These are phyloP conservation scores for Ascidia mentula DNA, from an alignment of 23 tunicate genomes.

Conservation along the genomic window DNA sequence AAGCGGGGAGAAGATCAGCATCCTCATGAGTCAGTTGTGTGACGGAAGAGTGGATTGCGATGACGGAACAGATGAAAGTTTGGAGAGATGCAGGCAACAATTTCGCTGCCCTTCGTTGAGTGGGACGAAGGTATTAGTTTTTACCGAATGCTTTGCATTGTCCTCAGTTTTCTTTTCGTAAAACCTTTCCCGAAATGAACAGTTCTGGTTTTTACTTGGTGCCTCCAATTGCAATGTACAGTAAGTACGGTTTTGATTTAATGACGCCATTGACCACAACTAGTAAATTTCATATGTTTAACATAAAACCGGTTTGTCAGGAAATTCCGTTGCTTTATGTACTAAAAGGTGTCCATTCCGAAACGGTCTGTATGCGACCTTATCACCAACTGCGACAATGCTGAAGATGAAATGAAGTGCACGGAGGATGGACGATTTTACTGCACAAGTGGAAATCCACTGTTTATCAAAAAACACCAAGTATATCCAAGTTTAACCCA, in stretches of 20 bases:
- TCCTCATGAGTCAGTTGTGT: neutral
- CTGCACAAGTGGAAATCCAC: neutral
- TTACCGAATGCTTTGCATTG: too few species aligned
- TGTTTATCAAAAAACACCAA: neutral
- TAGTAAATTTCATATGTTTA: too few species aligned
- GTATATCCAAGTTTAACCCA: neutral
- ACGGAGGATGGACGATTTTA: neutral
- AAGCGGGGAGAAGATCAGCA: neutral
- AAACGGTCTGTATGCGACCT: constrained; percentile 3
- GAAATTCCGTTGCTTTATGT: too few species aligned
- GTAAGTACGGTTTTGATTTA: too few species aligned
- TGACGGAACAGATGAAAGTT: neutral
- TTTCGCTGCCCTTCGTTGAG: neutral
- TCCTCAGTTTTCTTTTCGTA: too few species aligned
- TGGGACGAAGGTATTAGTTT: neutral
- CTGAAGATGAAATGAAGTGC: constrained; percentile 6
- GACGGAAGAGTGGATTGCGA: neutral
- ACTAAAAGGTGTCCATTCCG: too few species aligned
- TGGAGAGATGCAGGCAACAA: neutral
- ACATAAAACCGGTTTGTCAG: too few species aligned
- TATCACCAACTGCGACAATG: neutral
- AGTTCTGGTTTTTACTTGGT: too few species aligned
- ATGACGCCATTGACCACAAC: too few species aligned
- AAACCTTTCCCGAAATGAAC: too few species aligned
- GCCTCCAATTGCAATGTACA: too few species aligned